phyloP scores from a whole-genome alignment of 2,888 invertebrate genomes.

The Temnothorax unifasciatus region DNA sequence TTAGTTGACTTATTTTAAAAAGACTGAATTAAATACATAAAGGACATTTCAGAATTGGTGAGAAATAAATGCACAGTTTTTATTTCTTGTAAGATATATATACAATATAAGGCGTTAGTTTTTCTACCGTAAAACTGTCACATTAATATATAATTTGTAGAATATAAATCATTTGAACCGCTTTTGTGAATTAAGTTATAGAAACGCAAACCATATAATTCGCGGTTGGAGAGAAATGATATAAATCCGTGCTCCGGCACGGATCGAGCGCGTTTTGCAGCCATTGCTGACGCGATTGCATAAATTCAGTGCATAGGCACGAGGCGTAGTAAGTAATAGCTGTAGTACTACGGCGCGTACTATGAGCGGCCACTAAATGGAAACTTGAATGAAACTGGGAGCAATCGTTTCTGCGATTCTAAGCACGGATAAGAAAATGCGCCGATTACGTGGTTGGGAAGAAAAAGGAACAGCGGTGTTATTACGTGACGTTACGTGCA shows the following conservation, averaged over 20 bases:
- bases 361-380: slow-evolving; percentile 77
- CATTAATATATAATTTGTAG: neutral
- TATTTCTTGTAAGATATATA: neutral
- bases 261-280: slow-evolving; percentile 60
- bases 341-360: slow-evolving; percentile 72
- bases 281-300: slow-evolving; percentile 74
- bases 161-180: neutral
- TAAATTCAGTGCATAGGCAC: slow-evolving; percentile 73
- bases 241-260: slow-evolving; percentile 18
- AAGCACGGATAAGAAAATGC: slow-evolving; percentile 76
- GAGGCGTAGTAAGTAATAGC: slow-evolving; percentile 76
- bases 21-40: neutral
- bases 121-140: neutral
- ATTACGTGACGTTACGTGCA: slow-evolving; percentile 69
- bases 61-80: neutral
- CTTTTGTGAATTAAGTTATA: neutral
- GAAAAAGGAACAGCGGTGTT: slow-evolving; percentile 62
- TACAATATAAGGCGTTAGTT: neutral
- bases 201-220: neutral
- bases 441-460: slow-evolving; percentile 73
- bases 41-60: neutral
- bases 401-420: slow-evolving; percentile 76
- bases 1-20: neutral
- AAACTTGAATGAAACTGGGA: slow-evolving; percentile 78
- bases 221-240: slow-evolving; percentile 3